These are phyloP conservation scores for Sarcophaga carnaria DNA, from an alignment of 2,888 invertebrate genomes.

Conservation along the genomic window DNA sequence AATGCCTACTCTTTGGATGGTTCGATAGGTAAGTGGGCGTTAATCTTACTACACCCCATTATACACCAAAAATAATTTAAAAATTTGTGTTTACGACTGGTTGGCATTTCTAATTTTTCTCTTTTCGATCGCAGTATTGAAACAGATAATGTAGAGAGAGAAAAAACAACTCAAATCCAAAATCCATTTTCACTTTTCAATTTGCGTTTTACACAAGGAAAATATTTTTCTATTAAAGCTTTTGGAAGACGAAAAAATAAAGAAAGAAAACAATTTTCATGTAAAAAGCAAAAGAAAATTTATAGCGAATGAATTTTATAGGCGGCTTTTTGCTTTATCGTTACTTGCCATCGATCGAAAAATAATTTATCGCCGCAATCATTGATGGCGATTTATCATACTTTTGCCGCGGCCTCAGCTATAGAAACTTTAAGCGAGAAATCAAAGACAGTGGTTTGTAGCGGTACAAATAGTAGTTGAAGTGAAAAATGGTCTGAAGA, in stretches of 20 bases:
- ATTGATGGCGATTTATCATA: slow-evolving; percentile 81
- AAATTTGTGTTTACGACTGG: background rate
- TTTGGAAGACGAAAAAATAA: background rate
- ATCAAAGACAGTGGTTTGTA: slow-evolving; percentile 47
- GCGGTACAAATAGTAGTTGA: background rate
- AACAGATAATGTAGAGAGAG: background rate
- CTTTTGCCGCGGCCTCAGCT: slow-evolving; percentile 29
- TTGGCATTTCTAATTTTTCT: slow-evolving; percentile 15
- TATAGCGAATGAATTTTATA: slow-evolving; percentile 29
- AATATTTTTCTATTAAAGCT: slow-evolving; percentile 38
- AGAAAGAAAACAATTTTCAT: slow-evolving; percentile 14
- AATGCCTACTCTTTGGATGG: slow-evolving; percentile 84
- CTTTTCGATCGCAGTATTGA: background rate
- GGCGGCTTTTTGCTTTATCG: slow-evolving; percentile 69
- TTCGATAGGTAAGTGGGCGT: slow-evolving; percentile 83
- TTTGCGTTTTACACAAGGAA: slow-evolving; percentile 41
- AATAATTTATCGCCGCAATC: slow-evolving; percentile 79
- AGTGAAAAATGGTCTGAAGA: too few species aligned
- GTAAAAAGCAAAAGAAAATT: background rate
- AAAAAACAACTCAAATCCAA: slow-evolving; percentile 9
- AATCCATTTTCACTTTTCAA: slow-evolving; percentile 63
- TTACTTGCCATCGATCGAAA: slow-evolving; percentile 70
- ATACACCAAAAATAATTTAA: background rate
- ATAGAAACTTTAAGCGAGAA: slow-evolving; percentile 30
- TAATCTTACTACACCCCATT: slow-evolving; percentile 47